These are phyloP conservation scores for Felis chaus DNA, from an alignment of 2,113 vertebrate genomes.

Conservation along the genomic window DNA sequence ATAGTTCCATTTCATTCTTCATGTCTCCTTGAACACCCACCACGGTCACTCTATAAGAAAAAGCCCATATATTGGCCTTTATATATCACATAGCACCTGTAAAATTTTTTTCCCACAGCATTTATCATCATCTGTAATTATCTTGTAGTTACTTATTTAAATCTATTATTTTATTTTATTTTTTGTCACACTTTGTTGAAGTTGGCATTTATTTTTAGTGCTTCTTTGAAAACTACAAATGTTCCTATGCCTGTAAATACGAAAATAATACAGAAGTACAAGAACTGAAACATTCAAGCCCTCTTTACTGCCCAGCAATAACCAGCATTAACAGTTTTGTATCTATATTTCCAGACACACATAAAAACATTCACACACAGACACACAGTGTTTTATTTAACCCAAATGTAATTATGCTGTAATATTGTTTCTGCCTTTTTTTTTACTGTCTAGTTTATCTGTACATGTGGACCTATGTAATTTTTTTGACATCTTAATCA, in stretches of 20 bases:
- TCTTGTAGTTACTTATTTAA: neutral
- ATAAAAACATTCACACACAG: neutral
- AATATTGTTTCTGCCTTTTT: neutral
- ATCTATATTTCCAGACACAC: neutral
- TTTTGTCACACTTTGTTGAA: neutral
- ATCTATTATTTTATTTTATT: neutral
- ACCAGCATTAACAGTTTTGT: neutral
- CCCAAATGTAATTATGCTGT: neutral
- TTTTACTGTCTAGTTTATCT: neutral
- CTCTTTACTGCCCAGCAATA: neutral
- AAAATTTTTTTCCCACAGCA: neutral
- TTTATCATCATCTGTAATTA: neutral
- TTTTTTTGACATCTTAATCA: neutral
- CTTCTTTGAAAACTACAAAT: neutral
- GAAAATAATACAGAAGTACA: neutral
- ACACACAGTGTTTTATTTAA: neutral
- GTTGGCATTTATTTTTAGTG: neutral
- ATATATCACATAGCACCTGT: neutral
- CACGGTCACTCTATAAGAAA: neutral
- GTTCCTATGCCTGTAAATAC: neutral
- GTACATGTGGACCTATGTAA: neutral
- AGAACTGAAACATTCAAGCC: neutral
- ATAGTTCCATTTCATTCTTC: neutral
- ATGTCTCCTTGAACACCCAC: neutral
- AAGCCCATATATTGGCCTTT: neutral